Base-by-base conservation (phyloP, 2,888 invertebrate species). In the Serrognathus titanus region DNA sequence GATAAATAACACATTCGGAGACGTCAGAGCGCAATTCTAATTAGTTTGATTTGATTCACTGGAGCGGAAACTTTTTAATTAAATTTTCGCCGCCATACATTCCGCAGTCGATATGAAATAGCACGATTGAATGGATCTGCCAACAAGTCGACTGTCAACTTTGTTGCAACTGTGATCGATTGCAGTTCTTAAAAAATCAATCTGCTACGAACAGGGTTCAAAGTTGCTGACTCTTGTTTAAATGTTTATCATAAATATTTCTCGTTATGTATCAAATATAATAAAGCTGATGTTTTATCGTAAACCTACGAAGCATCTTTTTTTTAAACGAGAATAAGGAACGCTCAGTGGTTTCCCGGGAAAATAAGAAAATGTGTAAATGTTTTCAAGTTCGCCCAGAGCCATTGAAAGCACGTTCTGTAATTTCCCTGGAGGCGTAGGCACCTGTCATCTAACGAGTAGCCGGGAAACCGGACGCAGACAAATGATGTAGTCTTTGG, bases 391-490 rank as follows among this genome's bases (percentile, higher is more conserved):
- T 31, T 48, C 20, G 13, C 24, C 36, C n/a, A 13, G 31, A n/a
- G 35, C 20, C 48, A 48, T 48, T 35, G 48, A 48, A 48, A 48
- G 48, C 48, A 48, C 24, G 48, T 48, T 24, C 48, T 13, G 48
- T 48, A 48, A 48, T 48, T 48, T 48, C 48, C 48, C 48, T 11
- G 24, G 48, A 11, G 48, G 36, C 48, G 36, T 10, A 13, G 48
- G 31, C 48, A 48, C 48, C 48, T 48, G 48, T 48, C 48, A 24
- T 48, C 48, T 48, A 48, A 48, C 48, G 48, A 48, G 20, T 35
- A 35, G 36, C 36, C 48, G 13, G 48, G 48, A 35, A 48, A 48
- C 10, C 48, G 48, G 48, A 48, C 48, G 36, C 9, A 48, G 48
- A 48, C 48, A 48, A 48, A 48, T 48, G 48, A 48, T 48, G 20